Evolutionary conservation across 2,113 vertebrate species (phyloP).

Genomic region (Emydocephalus ijimae): DNA sequence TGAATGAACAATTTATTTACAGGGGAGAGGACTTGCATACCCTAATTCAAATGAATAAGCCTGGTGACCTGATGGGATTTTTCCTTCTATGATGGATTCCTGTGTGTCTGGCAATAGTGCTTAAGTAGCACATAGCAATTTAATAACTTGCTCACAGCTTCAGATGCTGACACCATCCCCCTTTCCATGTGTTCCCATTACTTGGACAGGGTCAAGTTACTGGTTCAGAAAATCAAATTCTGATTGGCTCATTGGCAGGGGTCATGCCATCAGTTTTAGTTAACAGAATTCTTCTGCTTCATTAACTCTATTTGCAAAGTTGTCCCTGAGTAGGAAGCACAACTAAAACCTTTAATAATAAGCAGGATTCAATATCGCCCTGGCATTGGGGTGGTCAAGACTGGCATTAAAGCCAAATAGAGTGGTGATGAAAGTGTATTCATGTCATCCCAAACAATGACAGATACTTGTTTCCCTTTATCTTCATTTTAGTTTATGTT

Average conservation of each 20-base stretch:
- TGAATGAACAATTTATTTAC: background rate
- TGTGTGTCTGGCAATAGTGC: background rate
- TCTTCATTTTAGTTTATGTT: background rate
- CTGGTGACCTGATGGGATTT: background rate
- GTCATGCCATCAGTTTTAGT: background rate
- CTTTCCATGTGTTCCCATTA: background rate
- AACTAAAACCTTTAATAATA: background rate
- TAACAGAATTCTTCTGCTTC: background rate
- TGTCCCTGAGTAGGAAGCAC: background rate
- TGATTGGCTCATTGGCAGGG: background rate
- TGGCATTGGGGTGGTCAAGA: background rate
- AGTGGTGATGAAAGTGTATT: background rate
- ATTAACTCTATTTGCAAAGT: background rate
- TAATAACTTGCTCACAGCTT: background rate
- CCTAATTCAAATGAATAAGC: background rate
- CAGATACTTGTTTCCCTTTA: background rate
- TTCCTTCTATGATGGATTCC: background rate
- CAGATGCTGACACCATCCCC: background rate
- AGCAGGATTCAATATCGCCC: background rate
- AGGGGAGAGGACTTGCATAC: background rate
- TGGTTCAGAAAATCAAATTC: background rate
- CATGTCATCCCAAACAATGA: background rate
- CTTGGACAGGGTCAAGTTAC: background rate
- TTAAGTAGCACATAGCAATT: background rate
- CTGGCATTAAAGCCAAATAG: background rate